Conservation (phyloP, 2,797 vertebrate species). For the Pangasius sanitwongsei region DNA sequence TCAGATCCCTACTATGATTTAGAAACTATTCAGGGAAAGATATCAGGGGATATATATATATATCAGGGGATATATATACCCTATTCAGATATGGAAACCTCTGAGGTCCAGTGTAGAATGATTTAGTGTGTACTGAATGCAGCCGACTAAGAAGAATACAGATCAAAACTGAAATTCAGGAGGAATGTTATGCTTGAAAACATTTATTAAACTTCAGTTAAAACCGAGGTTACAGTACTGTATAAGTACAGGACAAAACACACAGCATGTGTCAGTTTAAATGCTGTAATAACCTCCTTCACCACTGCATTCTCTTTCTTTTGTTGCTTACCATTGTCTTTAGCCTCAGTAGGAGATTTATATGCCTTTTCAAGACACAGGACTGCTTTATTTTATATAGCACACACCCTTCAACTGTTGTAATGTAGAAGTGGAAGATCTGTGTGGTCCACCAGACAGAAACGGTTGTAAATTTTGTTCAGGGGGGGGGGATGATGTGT, state of each 20-base stretch:
- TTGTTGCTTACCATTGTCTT: not conserved
- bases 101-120: not conserved
- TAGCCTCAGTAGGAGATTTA: not conserved
- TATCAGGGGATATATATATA: not conserved
- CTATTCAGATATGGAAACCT: slow-evolving; percentile 1
- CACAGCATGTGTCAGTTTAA: not conserved
- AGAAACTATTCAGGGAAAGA: slow-evolving; percentile 22
- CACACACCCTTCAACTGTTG: not conserved
- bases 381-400: not conserved
- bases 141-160: not conserved
- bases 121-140: not conserved
- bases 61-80: not conserved
- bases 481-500: not conserved
- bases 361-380: not conserved
- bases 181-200: not conserved
- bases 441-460: not conserved
- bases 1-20: slow-evolving; percentile 14
- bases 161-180: not conserved
- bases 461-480: not conserved
- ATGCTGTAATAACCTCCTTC: not conserved
- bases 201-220: not conserved
- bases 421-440: not conserved
- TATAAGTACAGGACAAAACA: not conserved
- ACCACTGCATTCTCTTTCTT: not conserved
- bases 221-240: not conserved